phyloP scores from a whole-genome alignment of 1,140 invertebrate species.

The Xylocopa sonorina region DNA sequence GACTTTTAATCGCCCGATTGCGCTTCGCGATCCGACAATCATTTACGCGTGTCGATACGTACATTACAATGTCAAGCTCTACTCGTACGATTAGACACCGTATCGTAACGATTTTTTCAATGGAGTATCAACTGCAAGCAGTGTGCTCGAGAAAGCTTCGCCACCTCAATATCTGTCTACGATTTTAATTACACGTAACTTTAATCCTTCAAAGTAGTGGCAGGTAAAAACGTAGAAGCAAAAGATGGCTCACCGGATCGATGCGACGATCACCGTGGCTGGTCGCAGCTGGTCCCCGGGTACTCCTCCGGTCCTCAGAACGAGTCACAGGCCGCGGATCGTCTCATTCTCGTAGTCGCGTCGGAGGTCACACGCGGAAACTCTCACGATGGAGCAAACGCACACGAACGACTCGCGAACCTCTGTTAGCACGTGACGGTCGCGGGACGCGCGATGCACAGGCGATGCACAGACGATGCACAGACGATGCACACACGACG shows the following conservation, averaged over 20 bases:
- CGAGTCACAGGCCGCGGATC: background rate
- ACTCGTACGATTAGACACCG: too few relatives aligned
- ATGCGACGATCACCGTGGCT: background rate
- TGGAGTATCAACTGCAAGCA: too few relatives aligned
- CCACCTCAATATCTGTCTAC: too few relatives aligned
- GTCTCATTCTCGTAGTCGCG: background rate
- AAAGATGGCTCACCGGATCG: constrained; percentile 32
- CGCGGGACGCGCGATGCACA: constrained; percentile 50
- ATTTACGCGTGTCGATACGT: too few relatives aligned
- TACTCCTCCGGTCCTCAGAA: constrained; percentile 5
- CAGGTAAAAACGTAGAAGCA: background rate
- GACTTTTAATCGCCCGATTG: too few relatives aligned
- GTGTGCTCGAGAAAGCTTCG: too few relatives aligned
- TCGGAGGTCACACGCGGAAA: constrained; percentile 5
- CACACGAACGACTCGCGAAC: background rate
- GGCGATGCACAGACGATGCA: constrained; percentile 60
- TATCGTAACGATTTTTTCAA: too few relatives aligned
- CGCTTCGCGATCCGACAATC: too few relatives aligned
- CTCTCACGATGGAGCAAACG: background rate
- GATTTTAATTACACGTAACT: too few relatives aligned
- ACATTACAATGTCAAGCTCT: too few relatives aligned
- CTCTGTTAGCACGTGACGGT: constrained; percentile 51
- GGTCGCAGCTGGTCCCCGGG: background rate
- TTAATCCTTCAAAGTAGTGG: too few relatives aligned
- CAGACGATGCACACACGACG: constrained; percentile 57